phyloP scores from a whole-genome alignment of 2,797 vertebrate genomes.

The Microctenopoma lineatum region DNA sequence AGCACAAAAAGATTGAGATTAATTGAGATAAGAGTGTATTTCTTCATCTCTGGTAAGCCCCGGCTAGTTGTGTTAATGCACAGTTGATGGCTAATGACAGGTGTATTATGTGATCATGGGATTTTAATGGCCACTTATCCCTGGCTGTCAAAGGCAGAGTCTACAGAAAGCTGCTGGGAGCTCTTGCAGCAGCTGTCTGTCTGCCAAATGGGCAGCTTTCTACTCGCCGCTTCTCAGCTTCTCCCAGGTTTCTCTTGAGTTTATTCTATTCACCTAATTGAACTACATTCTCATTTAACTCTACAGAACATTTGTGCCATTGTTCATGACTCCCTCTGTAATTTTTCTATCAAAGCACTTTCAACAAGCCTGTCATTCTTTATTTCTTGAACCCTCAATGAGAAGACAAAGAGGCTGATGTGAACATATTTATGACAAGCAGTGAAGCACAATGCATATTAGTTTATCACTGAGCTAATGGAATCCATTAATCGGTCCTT shows the following conservation, averaged over 20 bases:
- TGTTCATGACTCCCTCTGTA: constrained; percentile 12
- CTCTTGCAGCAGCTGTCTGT: constrained; percentile 61
- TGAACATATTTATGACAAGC: constrained; percentile 26
- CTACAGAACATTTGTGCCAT: constrained; percentile 23
- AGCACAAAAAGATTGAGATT: constrained; percentile 22
- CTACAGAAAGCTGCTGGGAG: constrained; percentile 63
- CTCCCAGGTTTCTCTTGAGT: constrained; percentile 27
- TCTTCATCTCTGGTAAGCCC: constrained; percentile 30
- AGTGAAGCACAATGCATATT: constrained; percentile 31
- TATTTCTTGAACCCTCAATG: constrained; percentile 18
- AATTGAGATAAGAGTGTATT: constrained; percentile 41
- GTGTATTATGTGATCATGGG: constrained; percentile 83
- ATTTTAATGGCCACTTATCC: constrained; percentile 83
- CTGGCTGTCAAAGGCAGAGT: constrained; percentile 69
- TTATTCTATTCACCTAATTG: constrained; percentile 30
- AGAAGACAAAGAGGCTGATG: neutral
- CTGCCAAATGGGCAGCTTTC: constrained; percentile 57
- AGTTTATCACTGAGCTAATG: constrained; percentile 32
- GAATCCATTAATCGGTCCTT: constrained; percentile 46
- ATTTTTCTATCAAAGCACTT: constrained; percentile 33
- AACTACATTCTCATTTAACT: constrained; percentile 34
- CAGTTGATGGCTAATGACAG: constrained; percentile 78
- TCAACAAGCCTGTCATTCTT: constrained; percentile 16
- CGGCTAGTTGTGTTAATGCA: constrained; percentile 71
- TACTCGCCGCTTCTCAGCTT: constrained; percentile 24